Base-by-base conservation (phyloP, 2,113 vertebrate genomes). In the Ctenomys sociabilis region DNA sequence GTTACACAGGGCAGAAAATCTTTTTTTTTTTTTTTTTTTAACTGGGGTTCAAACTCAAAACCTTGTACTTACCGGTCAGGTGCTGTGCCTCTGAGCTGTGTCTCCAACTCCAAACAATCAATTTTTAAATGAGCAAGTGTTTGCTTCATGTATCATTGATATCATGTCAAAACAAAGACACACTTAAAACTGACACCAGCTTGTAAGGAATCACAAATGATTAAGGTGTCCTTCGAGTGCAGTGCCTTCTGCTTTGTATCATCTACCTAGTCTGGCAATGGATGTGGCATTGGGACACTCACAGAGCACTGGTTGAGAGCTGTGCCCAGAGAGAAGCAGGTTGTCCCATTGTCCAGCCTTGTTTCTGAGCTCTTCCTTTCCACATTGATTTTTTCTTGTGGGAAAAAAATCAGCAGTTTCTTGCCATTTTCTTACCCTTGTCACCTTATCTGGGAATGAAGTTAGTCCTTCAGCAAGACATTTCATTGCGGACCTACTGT, bases 291-390 rank as follows among this genome's bases (percentile, higher is more conserved):
- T 68, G 24, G 16, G 37, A 14, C 14, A 14, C n/a, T 43, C 64
- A 54, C 9, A 49, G 21, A 83, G 64, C 57, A 43, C 9, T n/a
- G 63, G 30, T 4, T n/a, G 24, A n/a, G 28, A 52, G 9, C 0
- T 24, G 0, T 5, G 7, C 24, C 16, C 0, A 0, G 1, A 0
- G 3, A 1, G 24, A 0, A 14, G 59, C 19, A 17, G 9, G 1
- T 32, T 19, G 6, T 35, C 17, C 28, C 16, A 10, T 30, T 54
- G 5, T 17, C n/a, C 21, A 35, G 0, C 11, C 2, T 28, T 16
- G 3, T 7, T 59, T 49, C 59, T 32, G 19, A 54, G 26, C 16
- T 78, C 57, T 32, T 37, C 80, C 49, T 35, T 73, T 32, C 77
- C 17, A 43, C 52, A 35, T 43, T 70, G 57, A 43, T 57, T 81